Evolutionary conservation across 2,113 vertebrate genomes (phyloP), one percentile per base, ranked within the genome.

Genomic region (Gobiocypris rarus): DNA sequence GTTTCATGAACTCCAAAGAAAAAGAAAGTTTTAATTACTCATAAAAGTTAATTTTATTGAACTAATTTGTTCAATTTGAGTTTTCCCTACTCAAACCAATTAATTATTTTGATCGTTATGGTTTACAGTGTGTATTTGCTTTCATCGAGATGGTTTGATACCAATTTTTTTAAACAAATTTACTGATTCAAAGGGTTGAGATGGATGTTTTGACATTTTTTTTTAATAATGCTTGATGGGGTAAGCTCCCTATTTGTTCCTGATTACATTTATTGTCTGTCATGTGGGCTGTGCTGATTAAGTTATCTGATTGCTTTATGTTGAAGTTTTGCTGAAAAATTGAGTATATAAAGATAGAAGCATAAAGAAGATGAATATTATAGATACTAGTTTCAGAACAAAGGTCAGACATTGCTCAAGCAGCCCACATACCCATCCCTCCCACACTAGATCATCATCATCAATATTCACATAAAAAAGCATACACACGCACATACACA

Each of bases 371-470:
- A 71, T 5, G 38, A 78, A 82, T 74, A 79, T 83, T 75, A 41
- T 54, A 85, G 34, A 78, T 80, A 88, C 45, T 84, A 86, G 85
- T 61, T 76, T 88, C 71, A 67, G 88, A 87, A 84, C 86, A 61
- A 73, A 90, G 91, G 89, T 91, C 89, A 88, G 74, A 86, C 71
- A 83, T 87, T 87, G 82, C 90, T 87, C 86, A 89, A 89, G 9
- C 41, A 24, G 70, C 81, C 84, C 75, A 75, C 67, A 24, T 14
- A 78, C 17, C 28, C 52, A 74, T 65, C 43, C 31, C 41, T 58
- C 59, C 67, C 10, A 81, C 67, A 41, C 73, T 41, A 26, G 70
- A 50, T 19, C 22, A 59, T 59, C 2, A 74, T 26, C 14, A 5
- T 85, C 82, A 61, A 82, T 83, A 86, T 89, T 84, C 84, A 83